phyloP scores from a whole-genome alignment of 2,113 vertebrate genomes.

The Egretta garzetta region DNA sequence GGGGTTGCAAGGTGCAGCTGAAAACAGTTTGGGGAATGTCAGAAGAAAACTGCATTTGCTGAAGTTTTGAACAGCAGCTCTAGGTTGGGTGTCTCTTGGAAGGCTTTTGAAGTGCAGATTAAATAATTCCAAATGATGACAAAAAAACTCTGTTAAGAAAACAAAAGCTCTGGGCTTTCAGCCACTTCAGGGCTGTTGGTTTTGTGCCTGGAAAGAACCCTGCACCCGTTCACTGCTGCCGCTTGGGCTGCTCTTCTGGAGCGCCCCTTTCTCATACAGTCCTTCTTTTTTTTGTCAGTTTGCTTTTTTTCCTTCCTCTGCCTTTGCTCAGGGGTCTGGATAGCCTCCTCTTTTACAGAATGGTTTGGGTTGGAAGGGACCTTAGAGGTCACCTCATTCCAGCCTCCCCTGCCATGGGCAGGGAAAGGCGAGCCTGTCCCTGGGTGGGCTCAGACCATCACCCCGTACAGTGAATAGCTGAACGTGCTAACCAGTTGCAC shows the following conservation, averaged over 20 bases:
- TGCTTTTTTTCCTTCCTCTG: background rate
- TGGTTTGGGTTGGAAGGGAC: fast-evolving
- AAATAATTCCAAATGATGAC: background rate
- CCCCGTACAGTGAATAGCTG: conserved; percentile 74
- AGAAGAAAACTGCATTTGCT: background rate
- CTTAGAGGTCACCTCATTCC: background rate
- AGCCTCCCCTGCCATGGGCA: too few species aligned
- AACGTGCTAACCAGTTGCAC: conserved; percentile 72
- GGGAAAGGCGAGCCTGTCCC: background rate
- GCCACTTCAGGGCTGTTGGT: background rate
- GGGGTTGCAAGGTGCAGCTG: background rate
- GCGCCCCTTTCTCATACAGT: background rate
- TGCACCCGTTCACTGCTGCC: background rate
- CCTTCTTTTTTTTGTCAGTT: background rate
- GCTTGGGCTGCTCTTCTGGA: background rate
- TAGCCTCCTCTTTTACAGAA: too few species aligned
- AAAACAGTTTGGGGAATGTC: background rate
- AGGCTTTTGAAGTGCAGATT: background rate
- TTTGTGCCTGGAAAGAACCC: background rate
- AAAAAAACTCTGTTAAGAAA: background rate
- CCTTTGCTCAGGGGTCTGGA: background rate
- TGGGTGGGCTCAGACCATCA: conserved; percentile 78
- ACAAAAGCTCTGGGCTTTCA: background rate
- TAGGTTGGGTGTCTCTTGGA: background rate
- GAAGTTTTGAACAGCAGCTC: background rate